Evolutionary conservation across 1,140 invertebrate genomes (phyloP).

Genomic region (Drosophila melanogaster): Release_6_plus_ISO1_MT NT_033777.3:7607001-7607500

Average conservation of each 20-base stretch:
- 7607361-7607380: not conserved
- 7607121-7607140: constrained; percentile 22
- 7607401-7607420: not conserved
- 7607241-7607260: constrained; percentile 57
- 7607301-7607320: not conserved
- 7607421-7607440: not conserved
- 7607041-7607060: constrained; percentile 46
- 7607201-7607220: not conserved
- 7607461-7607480: not conserved
- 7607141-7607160: constrained; percentile 79
- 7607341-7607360: not conserved
- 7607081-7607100: constrained; percentile 23
- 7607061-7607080: constrained; percentile 78
- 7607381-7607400: not conserved
- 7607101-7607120: constrained; percentile 12
- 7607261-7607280: constrained; percentile 40
- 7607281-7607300: constrained; percentile 23
- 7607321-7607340: not conserved
- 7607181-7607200: constrained; percentile 62
- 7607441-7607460: not conserved
- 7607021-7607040: constrained; percentile 37
- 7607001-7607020: constrained; percentile 43
- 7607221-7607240: constrained; percentile 47
- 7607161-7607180: constrained; percentile 81
- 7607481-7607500: too few relatives aligned